These are phyloP conservation scores for Arctia plantaginis DNA, from an alignment of 2,888 invertebrate genomes.

Conservation along the genomic window DNA sequence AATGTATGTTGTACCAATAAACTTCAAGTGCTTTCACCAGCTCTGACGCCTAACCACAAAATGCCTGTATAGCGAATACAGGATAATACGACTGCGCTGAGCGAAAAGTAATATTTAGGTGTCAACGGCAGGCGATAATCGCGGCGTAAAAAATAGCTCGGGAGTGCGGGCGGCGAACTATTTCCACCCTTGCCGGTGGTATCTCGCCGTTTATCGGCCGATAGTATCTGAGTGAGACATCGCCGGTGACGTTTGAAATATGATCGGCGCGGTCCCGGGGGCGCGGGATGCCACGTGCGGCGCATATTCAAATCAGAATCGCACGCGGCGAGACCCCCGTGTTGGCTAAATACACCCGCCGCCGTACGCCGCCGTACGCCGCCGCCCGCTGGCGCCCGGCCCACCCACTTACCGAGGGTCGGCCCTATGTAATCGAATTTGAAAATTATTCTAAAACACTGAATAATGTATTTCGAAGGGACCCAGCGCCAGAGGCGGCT, in stretches of 20 bases:
- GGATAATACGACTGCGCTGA: constrained; percentile 59
- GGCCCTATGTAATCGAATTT: constrained; percentile 87
- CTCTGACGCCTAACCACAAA: constrained; percentile 68
- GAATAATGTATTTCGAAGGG: constrained; percentile 86
- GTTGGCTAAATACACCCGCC: constrained; percentile 87
- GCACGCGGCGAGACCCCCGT: constrained; percentile 85
- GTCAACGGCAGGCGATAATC: constrained; percentile 86
- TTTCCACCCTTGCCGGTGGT: constrained; percentile 79
- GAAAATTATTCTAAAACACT: constrained; percentile 87
- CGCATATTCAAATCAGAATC: constrained; percentile 86
- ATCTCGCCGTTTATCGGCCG: constrained; percentile 83
- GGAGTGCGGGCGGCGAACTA: constrained; percentile 68
- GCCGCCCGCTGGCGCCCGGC: constrained; percentile 63
- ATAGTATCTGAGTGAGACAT: constrained; percentile 87
- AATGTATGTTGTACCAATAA: constrained; percentile 76
- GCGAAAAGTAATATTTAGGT: constrained; percentile 85
- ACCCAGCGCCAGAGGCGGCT: constrained; percentile 79
- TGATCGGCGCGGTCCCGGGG: constrained; percentile 83
- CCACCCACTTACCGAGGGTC: constrained; percentile 85
- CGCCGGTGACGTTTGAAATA: constrained; percentile 86
- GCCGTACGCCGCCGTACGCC: constrained; percentile 52
- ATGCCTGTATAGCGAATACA: constrained; percentile 69
- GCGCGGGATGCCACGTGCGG: constrained; percentile 82
- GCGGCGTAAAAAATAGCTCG: constrained; percentile 81
- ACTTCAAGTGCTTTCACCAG: constrained; percentile 72